Evolutionary conservation across 2,888 invertebrate genomes (phyloP).

Genomic region (Notocelia uddmanniana): DNA sequence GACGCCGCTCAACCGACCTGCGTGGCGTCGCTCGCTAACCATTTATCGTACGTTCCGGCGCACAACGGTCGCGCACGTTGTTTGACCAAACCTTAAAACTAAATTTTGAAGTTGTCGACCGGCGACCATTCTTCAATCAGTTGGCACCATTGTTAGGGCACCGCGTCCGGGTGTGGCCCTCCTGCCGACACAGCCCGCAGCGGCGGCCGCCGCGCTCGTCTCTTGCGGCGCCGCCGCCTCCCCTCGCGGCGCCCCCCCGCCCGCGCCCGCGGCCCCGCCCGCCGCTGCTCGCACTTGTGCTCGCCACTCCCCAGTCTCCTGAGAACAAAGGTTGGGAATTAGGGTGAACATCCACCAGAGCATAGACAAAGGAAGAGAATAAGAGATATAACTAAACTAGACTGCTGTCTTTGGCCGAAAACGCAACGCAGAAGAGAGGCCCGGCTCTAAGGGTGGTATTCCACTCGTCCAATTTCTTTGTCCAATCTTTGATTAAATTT

Average conservation of each 20-base stretch:
- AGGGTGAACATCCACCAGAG: neutral
- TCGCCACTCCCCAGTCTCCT: constrained; percentile 28
- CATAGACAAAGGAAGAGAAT: no score
- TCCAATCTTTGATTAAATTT: no score
- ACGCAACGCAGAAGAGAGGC: no score
- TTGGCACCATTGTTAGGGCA: constrained; percentile 76
- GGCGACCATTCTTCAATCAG: neutral
- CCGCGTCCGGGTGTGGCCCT: constrained; percentile 87
- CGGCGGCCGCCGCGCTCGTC: constrained; percentile 78
- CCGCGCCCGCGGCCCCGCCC: constrained; percentile 62
- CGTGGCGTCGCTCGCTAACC: no score
- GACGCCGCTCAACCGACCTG: no score
- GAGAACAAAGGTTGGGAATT: neutral
- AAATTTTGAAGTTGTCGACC: neutral
- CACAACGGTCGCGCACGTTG: no score
- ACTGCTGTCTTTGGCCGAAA: no score
- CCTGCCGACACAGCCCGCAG: constrained; percentile 90
- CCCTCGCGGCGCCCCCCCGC: constrained; percentile 53
- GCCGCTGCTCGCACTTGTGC: constrained; percentile 42
- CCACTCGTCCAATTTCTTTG: no score
- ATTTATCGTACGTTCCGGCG: no score
- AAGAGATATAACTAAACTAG: no score
- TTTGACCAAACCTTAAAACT: no score
- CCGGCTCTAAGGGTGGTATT: no score
- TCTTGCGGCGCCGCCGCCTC: constrained; percentile 50